Conservation (phyloP, 2,888 invertebrate species). For the Anarsia innoxiella region DNA sequence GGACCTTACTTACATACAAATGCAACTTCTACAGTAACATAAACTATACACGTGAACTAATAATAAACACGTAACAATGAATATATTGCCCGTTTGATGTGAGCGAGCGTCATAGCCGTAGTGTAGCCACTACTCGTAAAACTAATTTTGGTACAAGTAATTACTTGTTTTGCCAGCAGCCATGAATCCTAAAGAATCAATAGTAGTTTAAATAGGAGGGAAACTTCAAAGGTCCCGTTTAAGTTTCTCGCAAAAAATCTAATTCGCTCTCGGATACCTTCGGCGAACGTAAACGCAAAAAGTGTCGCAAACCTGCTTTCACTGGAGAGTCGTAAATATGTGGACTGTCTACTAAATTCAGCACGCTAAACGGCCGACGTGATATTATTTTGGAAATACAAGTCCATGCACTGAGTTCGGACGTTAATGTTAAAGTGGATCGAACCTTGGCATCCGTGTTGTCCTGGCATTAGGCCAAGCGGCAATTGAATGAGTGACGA, state of each 20-base stretch:
- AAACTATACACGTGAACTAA: conserved; percentile 57
- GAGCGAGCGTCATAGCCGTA: conserved; percentile 53
- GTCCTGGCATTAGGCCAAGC: conserved; percentile 66
- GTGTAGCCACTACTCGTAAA: conserved; percentile 59
- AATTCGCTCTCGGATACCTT: conserved; percentile 15
- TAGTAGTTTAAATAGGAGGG: too few relatives aligned
- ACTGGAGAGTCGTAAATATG: conserved; percentile 24
- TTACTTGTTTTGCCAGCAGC: conserved; percentile 37
- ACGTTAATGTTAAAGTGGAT: conserved; percentile 41
- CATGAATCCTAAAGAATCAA: too few relatives aligned
- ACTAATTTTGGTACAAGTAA: conserved; percentile 57
- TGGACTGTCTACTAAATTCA: conserved; percentile 14
- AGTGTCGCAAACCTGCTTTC: conserved; percentile 27
- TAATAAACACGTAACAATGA: conserved; percentile 70
- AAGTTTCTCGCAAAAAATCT: conserved; percentile 9
- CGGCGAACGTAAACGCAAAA: conserved; percentile 20
- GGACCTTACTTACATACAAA: conserved; percentile 42
- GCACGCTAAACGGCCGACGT: conserved; percentile 23
- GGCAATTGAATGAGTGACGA: conserved; percentile 70
- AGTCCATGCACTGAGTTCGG: conserved; percentile 24
- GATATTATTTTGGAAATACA: conserved; percentile 43
- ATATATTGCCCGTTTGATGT: conserved; percentile 52
- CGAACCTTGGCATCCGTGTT: conserved; percentile 45
- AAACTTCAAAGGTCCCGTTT: conserved; percentile 1
- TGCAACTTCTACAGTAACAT: conserved; percentile 28